Conservation (phyloP, 2,888 invertebrate species). For the Linnaemya vulpina region DNA sequence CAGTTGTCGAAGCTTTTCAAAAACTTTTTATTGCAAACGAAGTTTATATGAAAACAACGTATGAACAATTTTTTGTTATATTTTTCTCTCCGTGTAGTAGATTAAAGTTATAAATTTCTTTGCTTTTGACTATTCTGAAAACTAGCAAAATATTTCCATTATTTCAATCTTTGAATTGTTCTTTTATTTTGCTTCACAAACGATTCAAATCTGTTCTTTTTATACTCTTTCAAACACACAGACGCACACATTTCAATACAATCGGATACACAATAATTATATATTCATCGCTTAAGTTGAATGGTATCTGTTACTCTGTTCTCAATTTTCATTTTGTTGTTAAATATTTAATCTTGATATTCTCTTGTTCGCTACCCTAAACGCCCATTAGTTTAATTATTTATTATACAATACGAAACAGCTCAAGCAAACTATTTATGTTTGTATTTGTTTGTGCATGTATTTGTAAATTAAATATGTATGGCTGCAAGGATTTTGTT, state of each 20-base stretch:
- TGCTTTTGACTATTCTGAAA: neutral
- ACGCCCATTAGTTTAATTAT: constrained; percentile 68
- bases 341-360: constrained; percentile 63
- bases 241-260: constrained; percentile 23
- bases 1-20: too few relatives aligned
- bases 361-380: constrained; percentile 47
- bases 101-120: neutral
- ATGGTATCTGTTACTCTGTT: constrained; percentile 16
- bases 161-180: neutral
- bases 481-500: neutral
- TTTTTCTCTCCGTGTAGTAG: too few relatives aligned
- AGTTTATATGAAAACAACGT: neutral
- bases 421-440: neutral
- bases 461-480: neutral
- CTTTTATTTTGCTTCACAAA: neutral
- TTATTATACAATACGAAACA: constrained; percentile 55
- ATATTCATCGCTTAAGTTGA: constrained; percentile 8
- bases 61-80: too few relatives aligned
- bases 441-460: neutral
- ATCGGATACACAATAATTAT: neutral
- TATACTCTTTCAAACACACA: neutral
- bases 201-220: constrained; percentile 12
- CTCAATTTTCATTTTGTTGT: constrained; percentile 43
- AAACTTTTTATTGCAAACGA: neutral
- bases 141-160: neutral